These are phyloP conservation scores for Actinostola sp. DNA, from an alignment of 92 coral and sea anemone genomes.

Conservation along the genomic window DNA sequence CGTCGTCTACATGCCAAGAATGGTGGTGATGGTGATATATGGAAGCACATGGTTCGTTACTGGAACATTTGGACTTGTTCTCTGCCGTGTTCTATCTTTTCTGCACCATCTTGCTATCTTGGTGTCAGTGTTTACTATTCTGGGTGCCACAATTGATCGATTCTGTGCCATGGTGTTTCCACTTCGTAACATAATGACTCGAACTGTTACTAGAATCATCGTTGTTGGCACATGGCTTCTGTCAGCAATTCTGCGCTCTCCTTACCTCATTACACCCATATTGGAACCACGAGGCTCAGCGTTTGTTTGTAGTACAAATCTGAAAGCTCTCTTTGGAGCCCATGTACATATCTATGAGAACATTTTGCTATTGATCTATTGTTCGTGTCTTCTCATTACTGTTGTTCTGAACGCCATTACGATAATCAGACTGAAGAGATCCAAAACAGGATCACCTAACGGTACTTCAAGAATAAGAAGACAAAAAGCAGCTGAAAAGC, in stretches of 20 bases:
- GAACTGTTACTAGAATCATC: conserved; percentile 10
- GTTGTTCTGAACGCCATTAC: conserved; percentile 17
- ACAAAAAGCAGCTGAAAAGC: conserved; percentile 38
- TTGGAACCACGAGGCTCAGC: background rate
- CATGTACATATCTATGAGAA: background rate
- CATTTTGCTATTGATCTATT: conserved; percentile 30
- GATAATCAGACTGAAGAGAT: conserved; percentile 3
- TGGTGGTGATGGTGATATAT: conserved; percentile 34
- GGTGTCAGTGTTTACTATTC: conserved; percentile 49
- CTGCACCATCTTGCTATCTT: conserved; percentile 48
- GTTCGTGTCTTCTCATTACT: conserved; percentile 22
- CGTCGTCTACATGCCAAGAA: conserved; percentile 55
- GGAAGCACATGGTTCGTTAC: conserved; percentile 42
- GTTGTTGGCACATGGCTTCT: conserved; percentile 31
- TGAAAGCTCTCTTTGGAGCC: conserved; percentile 21
- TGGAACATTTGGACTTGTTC: conserved; percentile 38
- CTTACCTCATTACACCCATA: conserved; percentile 22
- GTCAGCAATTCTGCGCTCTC: conserved; percentile 36
- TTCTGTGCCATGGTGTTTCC: conserved; percentile 56
- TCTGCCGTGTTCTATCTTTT: conserved; percentile 53
- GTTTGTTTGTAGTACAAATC: conserved; percentile 20
- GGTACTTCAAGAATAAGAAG: conserved; percentile 10
- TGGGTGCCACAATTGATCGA: conserved; percentile 42
- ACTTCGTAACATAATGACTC: conserved; percentile 28
- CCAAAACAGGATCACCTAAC: conserved; percentile 3